Percentiles rank a stretch among this genome's conserved stretches.
phyloP scores from a whole-genome alignment of 2,888 invertebrate genomes.

The Ecliptopera silaceata region DNA sequence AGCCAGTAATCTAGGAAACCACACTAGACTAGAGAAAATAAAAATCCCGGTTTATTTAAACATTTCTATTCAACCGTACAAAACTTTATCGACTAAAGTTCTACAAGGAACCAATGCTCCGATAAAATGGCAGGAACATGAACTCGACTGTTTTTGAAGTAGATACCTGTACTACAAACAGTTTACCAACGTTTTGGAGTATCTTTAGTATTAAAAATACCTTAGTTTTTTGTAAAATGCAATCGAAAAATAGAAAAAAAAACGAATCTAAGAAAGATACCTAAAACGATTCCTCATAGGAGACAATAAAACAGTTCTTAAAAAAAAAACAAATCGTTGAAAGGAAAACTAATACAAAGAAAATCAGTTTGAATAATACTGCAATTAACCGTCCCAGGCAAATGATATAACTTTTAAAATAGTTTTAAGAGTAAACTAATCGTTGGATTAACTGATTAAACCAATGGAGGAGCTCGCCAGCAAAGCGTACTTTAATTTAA shows the following conservation, averaged over 20 bases:
- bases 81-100: constrained; percentile 18
- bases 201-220: no score
- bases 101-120: constrained; percentile 13
- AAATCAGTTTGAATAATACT: neutral
- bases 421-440: constrained; percentile 18
- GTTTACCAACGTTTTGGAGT: neutral
- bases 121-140: constrained; percentile 7
- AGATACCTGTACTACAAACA: neutral
- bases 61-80: constrained; percentile 23
- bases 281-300: no score
- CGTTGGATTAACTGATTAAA: constrained; percentile 16
- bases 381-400: neutral
- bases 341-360: neutral
- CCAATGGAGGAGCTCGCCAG: constrained; percentile 12
- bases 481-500: constrained; percentile 3
- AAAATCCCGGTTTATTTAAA: constrained; percentile 23
- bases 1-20: constrained; percentile 16
- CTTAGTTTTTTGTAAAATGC: no score
- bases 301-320: neutral
- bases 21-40: constrained; percentile 11
- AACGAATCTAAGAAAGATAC: no score
- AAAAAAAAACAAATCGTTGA: neutral
- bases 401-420: constrained; percentile 18
- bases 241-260: no score
- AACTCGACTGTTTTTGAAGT: constrained; percentile 4